Conservation (phyloP, 1,140 invertebrate genomes). For the Platorchestia sp. region DNA sequence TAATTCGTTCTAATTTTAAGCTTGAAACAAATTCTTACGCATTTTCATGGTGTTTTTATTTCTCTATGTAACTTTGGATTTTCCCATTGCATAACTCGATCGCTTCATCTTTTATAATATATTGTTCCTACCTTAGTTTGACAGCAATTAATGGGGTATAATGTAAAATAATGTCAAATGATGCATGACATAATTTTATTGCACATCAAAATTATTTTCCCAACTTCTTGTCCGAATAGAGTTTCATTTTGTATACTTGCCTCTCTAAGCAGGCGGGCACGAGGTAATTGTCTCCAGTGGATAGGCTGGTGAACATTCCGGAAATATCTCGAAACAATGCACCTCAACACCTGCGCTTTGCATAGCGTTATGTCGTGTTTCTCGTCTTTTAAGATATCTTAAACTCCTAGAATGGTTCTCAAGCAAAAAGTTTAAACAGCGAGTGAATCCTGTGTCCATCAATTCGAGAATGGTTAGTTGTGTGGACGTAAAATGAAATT, state of each 20-base stretch:
- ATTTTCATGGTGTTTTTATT: no score
- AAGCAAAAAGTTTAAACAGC: neutral
- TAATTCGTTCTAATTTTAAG: no score
- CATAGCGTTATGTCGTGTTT: neutral
- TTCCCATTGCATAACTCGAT: neutral
- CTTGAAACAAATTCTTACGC: no score
- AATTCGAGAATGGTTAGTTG: neutral
- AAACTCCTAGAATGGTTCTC: neutral
- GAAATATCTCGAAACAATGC: neutral
- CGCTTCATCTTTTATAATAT: neutral
- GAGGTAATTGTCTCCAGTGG: neutral
- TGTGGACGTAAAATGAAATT: neutral
- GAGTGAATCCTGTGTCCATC: neutral
- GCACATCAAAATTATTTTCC: neutral
- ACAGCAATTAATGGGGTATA: no score
- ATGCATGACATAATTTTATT: neutral
- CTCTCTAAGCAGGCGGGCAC: no score
- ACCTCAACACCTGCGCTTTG: neutral
- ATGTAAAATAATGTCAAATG: no score
- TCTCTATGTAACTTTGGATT: no score
- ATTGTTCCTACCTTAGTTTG: neutral
- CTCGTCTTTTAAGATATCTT: neutral
- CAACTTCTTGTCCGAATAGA: neutral
- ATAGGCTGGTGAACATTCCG: neutral
- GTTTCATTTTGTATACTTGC: no score